Evolutionary conservation across 2,797 vertebrate genomes (phyloP).

Genomic region (Telmatherina bonti): DNA sequence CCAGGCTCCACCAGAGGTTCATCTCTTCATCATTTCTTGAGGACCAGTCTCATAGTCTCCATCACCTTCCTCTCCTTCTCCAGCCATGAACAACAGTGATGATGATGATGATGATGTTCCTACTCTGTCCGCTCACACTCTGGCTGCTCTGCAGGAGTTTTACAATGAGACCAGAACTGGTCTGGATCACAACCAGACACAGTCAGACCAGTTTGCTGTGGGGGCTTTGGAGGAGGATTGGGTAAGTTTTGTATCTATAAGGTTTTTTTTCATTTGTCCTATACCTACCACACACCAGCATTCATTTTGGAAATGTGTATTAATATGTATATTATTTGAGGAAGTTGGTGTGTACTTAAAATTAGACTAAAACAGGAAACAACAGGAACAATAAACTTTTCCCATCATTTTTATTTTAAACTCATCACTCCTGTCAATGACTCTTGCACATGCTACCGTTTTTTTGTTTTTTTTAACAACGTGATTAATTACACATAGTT

Average conservation of each 20-base stretch:
- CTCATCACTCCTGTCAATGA: background rate
- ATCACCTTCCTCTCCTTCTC: background rate
- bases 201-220: slow-evolving; percentile 75
- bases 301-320: too few relatives aligned
- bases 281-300: too few relatives aligned
- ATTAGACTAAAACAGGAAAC: too few relatives aligned
- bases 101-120: slow-evolving; percentile 87
- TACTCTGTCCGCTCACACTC: slow-evolving; percentile 86
- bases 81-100: slow-evolving; percentile 87
- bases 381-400: background rate
- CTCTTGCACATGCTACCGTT: too few relatives aligned
- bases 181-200: background rate
- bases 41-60: background rate
- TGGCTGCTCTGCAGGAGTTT: slow-evolving; percentile 93
- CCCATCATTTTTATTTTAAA: background rate
- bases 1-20: background rate
- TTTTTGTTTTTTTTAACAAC: too few relatives aligned
- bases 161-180: slow-evolving; percentile 83
- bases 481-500: background rate
- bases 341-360: too few relatives aligned
- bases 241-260: slow-evolving; percentile 78
- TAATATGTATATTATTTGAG: too few relatives aligned
- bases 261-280: too few relatives aligned
- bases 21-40: background rate
- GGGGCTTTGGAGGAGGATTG: slow-evolving; percentile 93